Evolutionary conservation across 2,797 vertebrate genomes (phyloP), one percentile per base, ranked within the genome.

Genomic region (Gadopsis bispinosus): DNA sequence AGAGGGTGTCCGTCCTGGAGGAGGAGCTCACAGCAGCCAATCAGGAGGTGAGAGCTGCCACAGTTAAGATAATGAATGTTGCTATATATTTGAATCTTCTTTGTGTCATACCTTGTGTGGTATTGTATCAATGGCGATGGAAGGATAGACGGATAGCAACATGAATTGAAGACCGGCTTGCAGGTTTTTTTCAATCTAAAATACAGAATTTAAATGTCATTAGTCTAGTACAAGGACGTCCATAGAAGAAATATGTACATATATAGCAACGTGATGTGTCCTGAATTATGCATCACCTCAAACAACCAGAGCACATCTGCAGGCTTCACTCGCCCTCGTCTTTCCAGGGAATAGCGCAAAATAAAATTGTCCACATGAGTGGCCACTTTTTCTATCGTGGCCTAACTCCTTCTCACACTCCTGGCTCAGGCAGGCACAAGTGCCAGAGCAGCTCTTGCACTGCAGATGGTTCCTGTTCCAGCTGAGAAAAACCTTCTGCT

Each of bases 1-100:
- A 99, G 95, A 97, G 98, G 95, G 98, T 99, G 86, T 98, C 98
- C 51, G 97, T 95, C 88, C 95, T 99, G 96, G 98, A 99, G 96
- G 98, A 99, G 95, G 98, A 99, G 95, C 96, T 99, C 85, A 94
- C 97, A 84, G 97, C 96, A 95, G 96, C 97, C 96, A 99, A 98
- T 96, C 97, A 99, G 95, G 98, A 99, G 98, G 98, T 99, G 95
- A 96, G 88, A 89, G 6, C 45, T 31, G 22, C 17, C 39, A 35
- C 8, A 45, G 2, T 4, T 47, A 39, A 39, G 22, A 73, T 67
- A 12, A 33, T 59, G 2, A 29, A 56, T 11, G 48, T 37, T 35
- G 59, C 31, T 17, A 9, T 45, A 7, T 33, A 37, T 20, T 48
- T 45, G 8, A 35, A 2, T 22, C 9, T 8, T 22, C 37, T 55